Conservation (phyloP, 2,888 invertebrate genomes). For the Rhabditoides inermis region DNA sequence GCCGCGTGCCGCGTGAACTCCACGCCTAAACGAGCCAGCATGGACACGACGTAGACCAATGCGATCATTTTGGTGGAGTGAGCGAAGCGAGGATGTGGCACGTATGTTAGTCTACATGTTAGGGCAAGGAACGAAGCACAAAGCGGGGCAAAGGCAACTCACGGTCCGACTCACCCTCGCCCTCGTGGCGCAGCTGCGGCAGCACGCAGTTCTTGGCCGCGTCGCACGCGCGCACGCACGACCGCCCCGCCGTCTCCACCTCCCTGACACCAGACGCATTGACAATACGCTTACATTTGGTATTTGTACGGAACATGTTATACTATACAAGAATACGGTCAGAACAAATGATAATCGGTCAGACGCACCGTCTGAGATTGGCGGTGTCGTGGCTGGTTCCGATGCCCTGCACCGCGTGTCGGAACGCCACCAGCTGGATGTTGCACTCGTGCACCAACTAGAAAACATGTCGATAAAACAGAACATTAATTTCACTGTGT, state of each 20-base stretch:
- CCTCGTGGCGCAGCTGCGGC: constrained; percentile 49
- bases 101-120: too few species aligned
- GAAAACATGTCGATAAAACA: constrained; percentile 8
- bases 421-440: constrained; percentile 49
- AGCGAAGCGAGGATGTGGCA: too few species aligned
- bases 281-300: not conserved
- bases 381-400: constrained; percentile 43
- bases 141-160: too few species aligned
- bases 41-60: too few species aligned
- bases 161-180: constrained; percentile 11
- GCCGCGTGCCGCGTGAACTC: constrained; percentile 49
- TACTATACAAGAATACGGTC: not conserved
- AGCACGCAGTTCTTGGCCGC: constrained; percentile 47
- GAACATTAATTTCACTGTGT: too few species aligned
- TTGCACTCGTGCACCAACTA: constrained; percentile 52
- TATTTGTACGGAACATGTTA: not conserved
- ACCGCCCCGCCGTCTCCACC: constrained; percentile 34
- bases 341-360: not conserved
- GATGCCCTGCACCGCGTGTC: constrained; percentile 45
- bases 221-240: constrained; percentile 47
- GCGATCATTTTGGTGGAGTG: too few species aligned
- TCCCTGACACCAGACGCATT: constrained; percentile 19
- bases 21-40: too few species aligned
- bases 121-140: too few species aligned
- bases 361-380: constrained; percentile 36